phyloP scores from a whole-genome alignment of 2,113 vertebrate species.

The Coregonus clupeaformis region DNA sequence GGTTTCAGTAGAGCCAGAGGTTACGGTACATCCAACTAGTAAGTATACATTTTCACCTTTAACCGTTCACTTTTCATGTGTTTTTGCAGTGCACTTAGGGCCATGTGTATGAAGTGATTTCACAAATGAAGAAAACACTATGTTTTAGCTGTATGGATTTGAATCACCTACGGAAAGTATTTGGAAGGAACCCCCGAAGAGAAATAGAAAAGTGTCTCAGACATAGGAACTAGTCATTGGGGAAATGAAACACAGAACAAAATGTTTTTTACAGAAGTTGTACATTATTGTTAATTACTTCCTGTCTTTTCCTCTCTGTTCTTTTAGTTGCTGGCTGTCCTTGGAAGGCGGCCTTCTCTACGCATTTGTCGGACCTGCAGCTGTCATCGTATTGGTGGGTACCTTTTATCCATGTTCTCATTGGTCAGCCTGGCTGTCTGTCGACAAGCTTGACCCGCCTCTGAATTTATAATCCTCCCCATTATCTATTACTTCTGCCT shows the following conservation, averaged over 20 bases:
- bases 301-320: not conserved
- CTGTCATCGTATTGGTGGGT: not conserved
- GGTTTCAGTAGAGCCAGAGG: slow-evolving; percentile 95
- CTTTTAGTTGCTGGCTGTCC: not conserved
- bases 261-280: no score
- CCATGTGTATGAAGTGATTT: no score
- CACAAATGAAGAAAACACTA: no score
- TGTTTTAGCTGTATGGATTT: no score
- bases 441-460: not conserved
- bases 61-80: no score
- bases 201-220: no score
- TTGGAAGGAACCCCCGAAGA: no score
- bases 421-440: not conserved
- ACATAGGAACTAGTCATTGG: no score
- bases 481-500: not conserved
- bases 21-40: slow-evolving; percentile 93
- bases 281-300: no score
- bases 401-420: not conserved
- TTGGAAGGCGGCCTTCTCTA: not conserved
- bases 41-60: slow-evolving; percentile 58
- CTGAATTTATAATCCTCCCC: not conserved
- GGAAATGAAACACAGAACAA: no score
- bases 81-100: no score
- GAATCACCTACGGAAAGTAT: no score
- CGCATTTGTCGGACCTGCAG: not conserved